Evolutionary conservation across 92 coral and sea anemone species (phyloP).

Genomic region (Desmophyllum pertusum): DNA sequence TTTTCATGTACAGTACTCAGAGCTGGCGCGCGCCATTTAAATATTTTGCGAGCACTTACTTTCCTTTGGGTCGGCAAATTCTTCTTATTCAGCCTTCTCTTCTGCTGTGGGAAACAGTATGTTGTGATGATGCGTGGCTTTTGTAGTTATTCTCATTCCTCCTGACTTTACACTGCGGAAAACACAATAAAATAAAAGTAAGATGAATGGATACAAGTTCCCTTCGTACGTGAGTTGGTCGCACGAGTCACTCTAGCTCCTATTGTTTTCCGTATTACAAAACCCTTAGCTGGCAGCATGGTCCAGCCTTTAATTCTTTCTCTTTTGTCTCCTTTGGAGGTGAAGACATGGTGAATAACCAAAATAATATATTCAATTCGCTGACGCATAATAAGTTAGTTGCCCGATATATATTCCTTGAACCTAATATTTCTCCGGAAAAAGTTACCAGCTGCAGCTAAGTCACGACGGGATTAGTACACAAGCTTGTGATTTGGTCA

Average conservation of each 20-base stretch:
- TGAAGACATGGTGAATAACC: conserved; percentile 58
- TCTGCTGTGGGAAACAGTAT: conserved; percentile 81
- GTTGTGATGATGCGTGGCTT: conserved; percentile 85
- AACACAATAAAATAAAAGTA: no score
- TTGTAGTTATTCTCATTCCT: conserved; percentile 89
- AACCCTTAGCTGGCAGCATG: conserved; percentile 99
- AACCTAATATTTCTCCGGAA: background rate
- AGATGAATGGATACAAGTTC: no score
- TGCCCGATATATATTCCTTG: background rate
- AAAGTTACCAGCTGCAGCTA: conserved; percentile 55
- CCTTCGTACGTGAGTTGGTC: no score
- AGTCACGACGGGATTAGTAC: conserved; percentile 44
- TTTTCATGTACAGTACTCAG: no score
- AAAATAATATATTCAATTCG: conserved; percentile 14
- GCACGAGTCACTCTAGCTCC: no score
- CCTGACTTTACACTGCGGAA: conserved; percentile 93
- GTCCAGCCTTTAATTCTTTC: conserved; percentile 91
- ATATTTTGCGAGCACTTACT: no score
- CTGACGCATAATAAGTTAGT: background rate
- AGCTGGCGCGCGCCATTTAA: no score
- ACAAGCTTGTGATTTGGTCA: conserved; percentile 17
- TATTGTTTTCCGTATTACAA: conserved; percentile 8
- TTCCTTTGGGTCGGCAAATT: conserved; percentile 91
- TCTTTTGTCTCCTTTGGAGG: conserved; percentile 68
- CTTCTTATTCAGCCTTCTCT: conserved; percentile 93